Base-by-base conservation (phyloP, 2,797 vertebrate species). In the Pyrocephalus nanus region DNA sequence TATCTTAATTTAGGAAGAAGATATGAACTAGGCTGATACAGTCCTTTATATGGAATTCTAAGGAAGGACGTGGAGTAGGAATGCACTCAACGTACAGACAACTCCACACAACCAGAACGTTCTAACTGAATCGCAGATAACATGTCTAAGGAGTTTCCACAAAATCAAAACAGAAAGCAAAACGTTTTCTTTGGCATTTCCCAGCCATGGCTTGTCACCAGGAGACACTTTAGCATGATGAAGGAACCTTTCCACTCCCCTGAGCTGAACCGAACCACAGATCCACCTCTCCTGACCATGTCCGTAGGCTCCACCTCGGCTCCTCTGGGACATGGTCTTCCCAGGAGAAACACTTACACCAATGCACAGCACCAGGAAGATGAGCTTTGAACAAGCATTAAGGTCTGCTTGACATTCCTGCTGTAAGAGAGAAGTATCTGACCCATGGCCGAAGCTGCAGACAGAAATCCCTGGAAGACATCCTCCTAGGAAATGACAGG, bases 401-500 rank as follows among this genome's bases (percentile, higher is more conserved):
- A 48, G 57, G 57, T 10, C 61, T 73, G 75, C 38, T 3, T 27
- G 34, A n/a, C 42, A 55, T 2, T 29, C 34, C 12, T 0, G 6
- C 62, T 19, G 23, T 3, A 14, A 81, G 55, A 53, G 32, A 78
- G 64, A 15, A 72, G 11, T 0, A 3, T 10, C 3, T 30, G 53
- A 30, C 5, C 38, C 6, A 12, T 4, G 55, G n/a, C 2, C 0
- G 19, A 47, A 76, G 70, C 12, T 8, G n/a, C 62, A 51, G 91
- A 60, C 70, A 77, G 65, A 66, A 90, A 93, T 74, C 92, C 95
- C 86, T 12, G 78, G 47, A 95, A 94, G 90, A 73, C 45, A 55
- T 81, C 82, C 79, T 86, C 93, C 67, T 25, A 21, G 82, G 90
- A 84, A 86, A 78, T 8, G 21, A 32, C 81, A 92, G 93, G 92